These are phyloP conservation scores for Maylandia zebra DNA, from an alignment of 2,113 vertebrate species.

Conservation along the genomic window DNA sequence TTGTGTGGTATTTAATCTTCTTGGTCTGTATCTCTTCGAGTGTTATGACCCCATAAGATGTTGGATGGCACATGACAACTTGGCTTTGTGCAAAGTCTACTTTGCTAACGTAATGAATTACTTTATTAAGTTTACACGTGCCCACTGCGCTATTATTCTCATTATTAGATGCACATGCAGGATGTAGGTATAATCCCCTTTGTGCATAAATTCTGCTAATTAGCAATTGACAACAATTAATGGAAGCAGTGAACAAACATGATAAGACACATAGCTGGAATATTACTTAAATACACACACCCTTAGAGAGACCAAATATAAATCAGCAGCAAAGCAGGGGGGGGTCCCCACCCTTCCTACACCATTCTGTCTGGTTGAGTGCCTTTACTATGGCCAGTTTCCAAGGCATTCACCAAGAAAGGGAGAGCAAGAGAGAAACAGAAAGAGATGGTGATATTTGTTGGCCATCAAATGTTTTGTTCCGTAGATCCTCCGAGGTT, in stretches of 20 bases:
- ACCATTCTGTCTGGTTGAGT: constrained; percentile 3
- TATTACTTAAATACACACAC: not conserved
- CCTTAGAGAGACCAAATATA: constrained; percentile 12
- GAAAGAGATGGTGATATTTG: constrained; percentile 7
- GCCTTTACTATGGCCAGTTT: constrained; percentile 13
- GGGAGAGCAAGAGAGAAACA: not conserved
- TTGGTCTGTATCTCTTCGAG: not conserved
- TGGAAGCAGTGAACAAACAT: not conserved
- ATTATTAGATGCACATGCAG: not conserved
- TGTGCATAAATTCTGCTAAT: not conserved
- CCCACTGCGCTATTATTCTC: not conserved
- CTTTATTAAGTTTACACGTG: not conserved
- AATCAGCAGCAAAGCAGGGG: constrained; percentile 23
- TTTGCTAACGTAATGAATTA: not conserved
- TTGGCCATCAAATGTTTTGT: constrained; percentile 17
- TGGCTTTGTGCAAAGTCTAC: not conserved
- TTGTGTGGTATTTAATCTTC: constrained; percentile 25
- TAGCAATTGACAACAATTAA: not conserved
- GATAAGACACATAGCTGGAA: not conserved
- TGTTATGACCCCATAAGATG: not conserved
- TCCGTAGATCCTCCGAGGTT: not conserved
- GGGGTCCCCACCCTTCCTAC: not conserved
- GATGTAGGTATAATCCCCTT: not conserved
- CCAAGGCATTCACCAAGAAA: constrained; percentile 5
- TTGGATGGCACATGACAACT: not conserved